Conservation (phyloP, 2,888 invertebrate species). For the Allygus modestus region DNA sequence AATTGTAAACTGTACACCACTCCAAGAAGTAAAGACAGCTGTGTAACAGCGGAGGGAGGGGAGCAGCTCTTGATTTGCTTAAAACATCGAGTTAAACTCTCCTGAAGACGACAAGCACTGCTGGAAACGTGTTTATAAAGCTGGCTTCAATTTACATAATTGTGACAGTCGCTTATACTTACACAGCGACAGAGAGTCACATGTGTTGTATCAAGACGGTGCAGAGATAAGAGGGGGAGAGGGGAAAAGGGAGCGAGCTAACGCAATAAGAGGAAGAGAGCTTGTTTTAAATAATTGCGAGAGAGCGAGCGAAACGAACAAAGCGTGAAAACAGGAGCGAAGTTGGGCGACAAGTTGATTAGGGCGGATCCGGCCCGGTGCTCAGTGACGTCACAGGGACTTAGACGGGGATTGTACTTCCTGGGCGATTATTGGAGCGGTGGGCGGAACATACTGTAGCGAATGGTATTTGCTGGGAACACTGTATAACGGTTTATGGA, state of each 20-base stretch:
- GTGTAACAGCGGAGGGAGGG: neutral
- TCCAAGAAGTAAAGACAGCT: neutral
- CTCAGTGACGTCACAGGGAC: slow-evolving; percentile 4
- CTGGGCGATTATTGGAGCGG: neutral
- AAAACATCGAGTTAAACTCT: slow-evolving; percentile 27
- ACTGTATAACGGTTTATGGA: too few species aligned
- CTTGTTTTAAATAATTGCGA: slow-evolving; percentile 57
- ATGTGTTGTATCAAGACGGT: slow-evolving; percentile 11
- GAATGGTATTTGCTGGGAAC: too few species aligned
- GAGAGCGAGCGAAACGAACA: slow-evolving; percentile 25
- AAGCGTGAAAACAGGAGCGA: slow-evolving; percentile 28
- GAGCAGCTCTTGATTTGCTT: slow-evolving; percentile 27
- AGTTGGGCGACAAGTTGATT: slow-evolving; percentile 57
- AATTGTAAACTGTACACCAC: too few species aligned
- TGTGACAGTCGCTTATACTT: slow-evolving; percentile 29
- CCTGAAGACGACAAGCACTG: slow-evolving; percentile 22
- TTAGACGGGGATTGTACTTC: neutral
- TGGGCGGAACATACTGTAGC: neutral
- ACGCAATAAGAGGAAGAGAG: slow-evolving; percentile 47
- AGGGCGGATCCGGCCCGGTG: slow-evolving; percentile 9
- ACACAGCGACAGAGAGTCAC: neutral
- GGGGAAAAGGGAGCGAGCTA: neutral
- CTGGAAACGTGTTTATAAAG: slow-evolving; percentile 26
- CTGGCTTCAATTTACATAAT: slow-evolving; percentile 28
- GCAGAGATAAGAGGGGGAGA: neutral